Evolutionary conservation across 2,888 invertebrate species (phyloP), one percentile per base, ranked within the genome.

Genomic region (Crepidodera aurea): DNA sequence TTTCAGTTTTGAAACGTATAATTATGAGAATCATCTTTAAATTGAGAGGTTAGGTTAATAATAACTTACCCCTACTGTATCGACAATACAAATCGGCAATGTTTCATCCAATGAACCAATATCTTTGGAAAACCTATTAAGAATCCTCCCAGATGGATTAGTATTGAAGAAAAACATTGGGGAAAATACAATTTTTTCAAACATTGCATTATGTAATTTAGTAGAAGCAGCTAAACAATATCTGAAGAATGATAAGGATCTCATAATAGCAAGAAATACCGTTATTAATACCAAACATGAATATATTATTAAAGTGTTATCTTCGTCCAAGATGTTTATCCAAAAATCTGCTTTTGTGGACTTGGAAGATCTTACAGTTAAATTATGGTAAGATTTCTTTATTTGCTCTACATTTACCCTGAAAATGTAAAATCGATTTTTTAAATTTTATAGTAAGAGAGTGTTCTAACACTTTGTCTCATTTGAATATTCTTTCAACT

Each of bases 71-170:
- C 71, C 67, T 15, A 74, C 77, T 6, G 80, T 80, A 77, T 84
- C 84, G 57, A 84, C 40, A 10, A 40, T 40, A 40, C 40, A 40
- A 15, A 40, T 2, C 2, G 84, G 83, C 22, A 84, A 67, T 15
- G 80, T 54, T 69, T 84, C 84, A 71, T 85, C 84, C 4, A 84
- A 80, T 0, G 83, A 78, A 0, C 83, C 88, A 73, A 88, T 84
- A 73, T 90, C 90, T 75, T 89, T 89, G 1, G 89, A 86, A 75
- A 90, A 89, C 44, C 90, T 81, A 78, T 89, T 90, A 37, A 90
- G 78, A 57, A 90, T 84, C 25, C 83, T 78, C 10, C 85, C 85
- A 1, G 83, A 82, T 1, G 88, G 86, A 74, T 89, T 90, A 0
- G 81, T 84, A 69, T 89, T 88, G 76, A 90, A 90, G 76, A 90